Evolutionary conservation across 1,140 invertebrate genomes (phyloP).

Genomic region (Geopemphigus sp.): DNA sequence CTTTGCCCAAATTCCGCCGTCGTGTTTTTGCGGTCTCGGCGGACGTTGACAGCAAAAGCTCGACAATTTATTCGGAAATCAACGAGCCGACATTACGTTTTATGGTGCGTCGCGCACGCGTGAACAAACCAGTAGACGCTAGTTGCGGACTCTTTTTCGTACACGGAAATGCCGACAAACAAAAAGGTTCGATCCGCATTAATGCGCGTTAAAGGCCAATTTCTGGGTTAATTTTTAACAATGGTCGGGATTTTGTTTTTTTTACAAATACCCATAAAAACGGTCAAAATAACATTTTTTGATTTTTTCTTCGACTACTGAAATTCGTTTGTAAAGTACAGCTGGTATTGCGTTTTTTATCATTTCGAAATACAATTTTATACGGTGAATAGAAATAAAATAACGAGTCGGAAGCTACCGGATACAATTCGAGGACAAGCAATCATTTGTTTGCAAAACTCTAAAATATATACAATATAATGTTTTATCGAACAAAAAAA

Average conservation of each 20-base stretch:
- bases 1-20: too few relatives aligned
- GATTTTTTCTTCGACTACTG: background rate
- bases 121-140: background rate
- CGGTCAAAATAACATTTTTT: conserved; percentile 33
- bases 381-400: background rate
- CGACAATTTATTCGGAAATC: too few relatives aligned
- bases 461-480: background rate
- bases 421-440: conserved; percentile 1
- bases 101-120: background rate
- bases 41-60: too few relatives aligned
- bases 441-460: background rate
- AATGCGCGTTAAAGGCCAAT: background rate
- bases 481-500: too few relatives aligned
- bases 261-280: conserved; percentile 2
- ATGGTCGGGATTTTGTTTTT: background rate
- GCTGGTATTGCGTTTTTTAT: background rate
- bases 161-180: conserved; percentile 13
- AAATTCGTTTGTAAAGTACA: conserved; percentile 3
- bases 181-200: background rate
- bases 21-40: too few relatives aligned
- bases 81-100: too few relatives aligned
- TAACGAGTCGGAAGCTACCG: conserved; percentile 18
- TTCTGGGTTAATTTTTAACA: conserved; percentile 29
- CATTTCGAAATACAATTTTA: background rate
- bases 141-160: background rate